Evolutionary conservation across 2,113 vertebrate species (phyloP), one percentile per base, ranked within the genome.

Genomic region (Anolis sagrei): DNA sequence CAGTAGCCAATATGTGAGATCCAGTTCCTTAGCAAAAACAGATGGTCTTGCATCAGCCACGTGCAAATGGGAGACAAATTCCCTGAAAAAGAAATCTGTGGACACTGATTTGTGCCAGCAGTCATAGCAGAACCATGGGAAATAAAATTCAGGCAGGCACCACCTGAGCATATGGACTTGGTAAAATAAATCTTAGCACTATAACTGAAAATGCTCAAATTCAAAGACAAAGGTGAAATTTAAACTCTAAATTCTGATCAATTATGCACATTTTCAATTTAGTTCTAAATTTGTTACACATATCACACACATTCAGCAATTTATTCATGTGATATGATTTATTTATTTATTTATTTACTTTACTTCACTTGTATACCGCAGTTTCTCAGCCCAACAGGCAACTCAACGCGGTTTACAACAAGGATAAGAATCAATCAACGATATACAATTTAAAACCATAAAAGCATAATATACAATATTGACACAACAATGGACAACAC

Each of bases 21-120:
- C 68, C 68, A 73, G 32, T 82, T 82, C 80, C 80, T 49, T 51
- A 82, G 32, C 8, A 82, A 51, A n/a, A 82, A 58, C 80, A 72
- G 80, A 82, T 72, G 68, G 68, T 39, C 9, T 72, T 82, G 48
- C 68, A 54, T 69, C 66, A 81, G 64, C 79, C 79, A 81, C 48
- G 29, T 21, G 21, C 69, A 82, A n/a, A 27, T 72, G 51, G 21
- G 2, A 82, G 34, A 70, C 32, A 32, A 81, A 29, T 36, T 82
- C 48, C 23, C 75, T 49, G 49, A 74, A 74, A 74, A 74, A 48
- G 36, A 76, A 76, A 77, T 39, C 14, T 32, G 48, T 54, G 27
- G 48, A 76, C 0, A 14, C 27, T 54, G 6, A 3, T 58, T 58
- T 58, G 27, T 32, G 25, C 80, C 27, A 72, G 49, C 69, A 82